phyloP scores from a whole-genome alignment of 1,140 invertebrate species.

The Episyrphus balteatus region DNA sequence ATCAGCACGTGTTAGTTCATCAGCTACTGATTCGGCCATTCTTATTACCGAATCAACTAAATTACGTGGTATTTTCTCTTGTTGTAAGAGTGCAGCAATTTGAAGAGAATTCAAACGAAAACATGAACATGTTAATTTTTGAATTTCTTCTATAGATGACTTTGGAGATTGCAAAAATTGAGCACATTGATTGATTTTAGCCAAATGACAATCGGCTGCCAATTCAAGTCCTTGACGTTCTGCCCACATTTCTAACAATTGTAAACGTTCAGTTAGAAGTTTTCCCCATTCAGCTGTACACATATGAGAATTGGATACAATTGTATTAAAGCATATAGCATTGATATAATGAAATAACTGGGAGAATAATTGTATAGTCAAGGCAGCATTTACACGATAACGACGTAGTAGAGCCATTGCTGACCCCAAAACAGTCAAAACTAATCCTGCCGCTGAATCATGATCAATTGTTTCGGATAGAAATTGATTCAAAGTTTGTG shows the following conservation, averaged over 20 bases:
- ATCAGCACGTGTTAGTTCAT: no score
- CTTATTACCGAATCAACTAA: constrained; percentile 50
- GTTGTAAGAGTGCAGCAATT: constrained; percentile 70
- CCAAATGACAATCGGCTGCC: constrained; percentile 94
- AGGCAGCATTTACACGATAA: constrained; percentile 91
- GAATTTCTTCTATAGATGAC: constrained; percentile 80
- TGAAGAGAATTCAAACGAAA: constrained; percentile 97
- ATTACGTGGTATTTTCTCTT: constrained; percentile 48
- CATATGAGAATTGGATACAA: constrained; percentile 43
- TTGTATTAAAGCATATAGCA: constrained; percentile 86
- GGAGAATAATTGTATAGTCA: constrained; percentile 97
- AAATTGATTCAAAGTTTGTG: constrained; percentile 50
- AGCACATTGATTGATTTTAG: constrained; percentile 83
- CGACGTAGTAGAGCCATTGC: constrained; percentile 85
- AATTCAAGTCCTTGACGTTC: constrained; percentile 94
- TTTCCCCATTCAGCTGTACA: constrained; percentile 63
- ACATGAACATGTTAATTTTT: constrained; percentile 82
- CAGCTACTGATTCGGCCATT: constrained; percentile 85
- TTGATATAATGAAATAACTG: constrained; percentile 97
- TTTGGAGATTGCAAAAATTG: constrained; percentile 69
- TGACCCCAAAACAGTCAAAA: constrained; percentile 48
- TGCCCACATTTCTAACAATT: constrained; percentile 85
- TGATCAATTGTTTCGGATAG: constrained; percentile 42
- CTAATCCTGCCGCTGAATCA: constrained; percentile 48
- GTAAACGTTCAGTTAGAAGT: constrained; percentile 70